phyloP scores from a whole-genome alignment of 2,113 vertebrate species.

The Meleagris gallopavo region DNA sequence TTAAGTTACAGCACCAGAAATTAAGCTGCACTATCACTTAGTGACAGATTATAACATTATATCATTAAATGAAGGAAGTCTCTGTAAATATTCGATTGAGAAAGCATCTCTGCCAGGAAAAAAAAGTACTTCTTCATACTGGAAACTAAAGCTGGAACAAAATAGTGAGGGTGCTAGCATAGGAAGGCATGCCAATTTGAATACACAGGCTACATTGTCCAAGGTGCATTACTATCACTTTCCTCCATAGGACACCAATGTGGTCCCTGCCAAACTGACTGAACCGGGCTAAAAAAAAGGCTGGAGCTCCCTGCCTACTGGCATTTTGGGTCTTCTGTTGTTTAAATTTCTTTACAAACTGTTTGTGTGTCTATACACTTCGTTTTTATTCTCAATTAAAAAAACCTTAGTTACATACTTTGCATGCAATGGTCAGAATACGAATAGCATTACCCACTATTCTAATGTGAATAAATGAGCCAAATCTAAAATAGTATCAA shows the following conservation, averaged over 20 bases:
- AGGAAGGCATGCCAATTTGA: neutral
- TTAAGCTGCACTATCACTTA: too few relatives aligned
- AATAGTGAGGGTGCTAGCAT: neutral
- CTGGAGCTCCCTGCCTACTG: neutral
- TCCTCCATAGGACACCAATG: neutral
- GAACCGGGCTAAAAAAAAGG: neutral
- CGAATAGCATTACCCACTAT: neutral
- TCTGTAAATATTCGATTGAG: too few relatives aligned
- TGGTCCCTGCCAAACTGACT: neutral
- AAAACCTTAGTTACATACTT: neutral
- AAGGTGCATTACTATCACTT: neutral
- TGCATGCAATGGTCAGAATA: neutral
- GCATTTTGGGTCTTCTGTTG: neutral
- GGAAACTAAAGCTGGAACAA: neutral
- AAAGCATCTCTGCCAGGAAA: constrained; percentile 1
- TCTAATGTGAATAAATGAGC: neutral
- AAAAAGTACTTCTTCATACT: constrained; percentile 36
- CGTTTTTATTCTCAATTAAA: neutral
- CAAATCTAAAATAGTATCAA: neutral
- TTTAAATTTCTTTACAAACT: neutral
- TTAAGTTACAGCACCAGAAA: too few relatives aligned
- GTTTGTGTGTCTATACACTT: neutral
- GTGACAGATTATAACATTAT: too few relatives aligned
- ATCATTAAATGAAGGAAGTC: too few relatives aligned
- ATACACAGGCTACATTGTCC: neutral